Evolutionary conservation across 2,113 vertebrate species (phyloP).

Genomic region (Panthera leo): DNA sequence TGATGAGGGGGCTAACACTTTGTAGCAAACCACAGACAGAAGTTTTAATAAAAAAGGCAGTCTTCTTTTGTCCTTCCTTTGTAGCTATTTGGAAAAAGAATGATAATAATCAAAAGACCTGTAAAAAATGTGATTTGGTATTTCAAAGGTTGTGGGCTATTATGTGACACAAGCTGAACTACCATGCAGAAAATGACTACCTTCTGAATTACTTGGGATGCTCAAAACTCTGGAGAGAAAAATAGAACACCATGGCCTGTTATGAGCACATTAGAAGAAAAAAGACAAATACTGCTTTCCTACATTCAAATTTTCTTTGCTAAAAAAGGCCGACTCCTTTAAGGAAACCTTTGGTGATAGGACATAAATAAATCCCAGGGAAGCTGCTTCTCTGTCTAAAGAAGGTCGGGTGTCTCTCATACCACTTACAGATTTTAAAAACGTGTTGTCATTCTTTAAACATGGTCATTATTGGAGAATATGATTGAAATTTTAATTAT

Average conservation of each 20-base stretch:
- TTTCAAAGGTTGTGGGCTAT: slow-evolving; percentile 73
- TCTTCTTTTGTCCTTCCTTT: slow-evolving; percentile 73
- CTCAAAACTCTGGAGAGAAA: slow-evolving; percentile 64
- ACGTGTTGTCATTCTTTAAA: slow-evolving; percentile 27
- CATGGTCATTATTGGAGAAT: slow-evolving; percentile 54
- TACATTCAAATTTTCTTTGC: neutral
- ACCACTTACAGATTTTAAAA: slow-evolving; percentile 53
- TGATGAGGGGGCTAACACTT: slow-evolving; percentile 56
- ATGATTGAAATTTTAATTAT: slow-evolving; percentile 71
- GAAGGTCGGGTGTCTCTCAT: neutral
- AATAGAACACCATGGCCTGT: neutral
- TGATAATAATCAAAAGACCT: slow-evolving; percentile 75
- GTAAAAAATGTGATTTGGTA: slow-evolving; percentile 44
- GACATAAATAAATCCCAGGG: neutral
- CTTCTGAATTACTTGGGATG: slow-evolving; percentile 63
- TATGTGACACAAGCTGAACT: slow-evolving; percentile 63
- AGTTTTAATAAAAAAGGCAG: neutral
- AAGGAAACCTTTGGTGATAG: neutral
- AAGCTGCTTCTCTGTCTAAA: neutral
- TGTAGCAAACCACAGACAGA: neutral
- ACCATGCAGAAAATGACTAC: slow-evolving; percentile 65
- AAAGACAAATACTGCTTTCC: neutral
- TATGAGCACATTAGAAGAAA: slow-evolving; percentile 47
- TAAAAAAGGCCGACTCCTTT: slow-evolving; percentile 46
- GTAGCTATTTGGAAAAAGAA: slow-evolving; percentile 73